Percentiles rank a stretch among this genome's conserved stretches.
Conservation (phyloP, 2,888 invertebrate genomes). For the Mayetiola destructor region DNA sequence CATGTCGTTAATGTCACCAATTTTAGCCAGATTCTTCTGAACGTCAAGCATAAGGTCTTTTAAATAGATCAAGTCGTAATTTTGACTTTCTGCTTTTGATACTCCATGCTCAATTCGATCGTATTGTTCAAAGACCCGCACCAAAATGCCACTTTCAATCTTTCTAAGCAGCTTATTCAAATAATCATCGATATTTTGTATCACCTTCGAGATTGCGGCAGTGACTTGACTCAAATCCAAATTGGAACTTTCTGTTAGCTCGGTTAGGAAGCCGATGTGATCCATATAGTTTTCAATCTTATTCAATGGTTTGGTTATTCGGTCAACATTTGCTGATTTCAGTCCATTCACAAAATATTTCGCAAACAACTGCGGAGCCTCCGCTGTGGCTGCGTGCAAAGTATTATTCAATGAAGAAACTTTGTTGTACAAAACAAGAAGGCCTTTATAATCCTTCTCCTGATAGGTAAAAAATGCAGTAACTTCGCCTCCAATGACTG, state of each 20-base stretch:
- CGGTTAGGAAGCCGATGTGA: background rate
- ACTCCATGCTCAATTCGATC: background rate
- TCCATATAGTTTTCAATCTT: background rate
- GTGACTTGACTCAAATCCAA: too few species aligned
- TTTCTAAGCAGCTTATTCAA: background rate
- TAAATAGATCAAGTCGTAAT: background rate
- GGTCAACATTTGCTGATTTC: background rate
- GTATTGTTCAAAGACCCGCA: background rate
- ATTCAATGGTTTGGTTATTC: background rate
- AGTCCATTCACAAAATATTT: background rate
- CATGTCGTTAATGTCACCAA: too few species aligned
- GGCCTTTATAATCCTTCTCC: background rate
- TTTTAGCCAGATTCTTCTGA: too few species aligned
- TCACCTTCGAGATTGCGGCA: background rate
- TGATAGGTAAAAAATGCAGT: background rate
- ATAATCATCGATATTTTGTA: background rate
- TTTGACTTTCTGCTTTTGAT: background rate
- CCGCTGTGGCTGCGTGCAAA: background rate
- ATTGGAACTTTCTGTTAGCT: background rate
- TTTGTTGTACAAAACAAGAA: background rate
- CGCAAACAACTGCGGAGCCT: background rate
- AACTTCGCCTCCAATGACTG: background rate
- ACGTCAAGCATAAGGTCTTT: background rate
- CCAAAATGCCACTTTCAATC: background rate
- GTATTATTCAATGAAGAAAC: background rate